Percentiles rank a stretch among this genome's conserved stretches.
Evolutionary conservation across 2,888 invertebrate species (phyloP).

Genomic region (Cantharis rufa): DNA sequence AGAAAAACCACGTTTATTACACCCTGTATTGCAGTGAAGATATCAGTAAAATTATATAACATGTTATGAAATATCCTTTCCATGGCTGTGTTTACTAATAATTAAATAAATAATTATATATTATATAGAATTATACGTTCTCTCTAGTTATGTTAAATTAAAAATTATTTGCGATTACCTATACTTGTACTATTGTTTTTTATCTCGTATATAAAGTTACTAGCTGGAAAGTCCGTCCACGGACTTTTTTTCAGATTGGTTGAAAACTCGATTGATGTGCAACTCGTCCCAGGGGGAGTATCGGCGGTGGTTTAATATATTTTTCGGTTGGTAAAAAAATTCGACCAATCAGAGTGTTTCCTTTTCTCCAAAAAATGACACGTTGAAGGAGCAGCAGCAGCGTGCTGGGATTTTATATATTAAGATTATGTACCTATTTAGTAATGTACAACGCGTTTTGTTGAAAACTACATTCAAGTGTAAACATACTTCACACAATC

Average conservation of each 20-base stretch:
- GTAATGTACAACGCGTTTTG: not conserved
- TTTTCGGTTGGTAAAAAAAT: too few species aligned
- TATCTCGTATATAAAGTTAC: constrained; percentile 2
- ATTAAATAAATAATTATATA: constrained; percentile 14
- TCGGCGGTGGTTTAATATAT: too few species aligned
- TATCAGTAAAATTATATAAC: constrained; percentile 15
- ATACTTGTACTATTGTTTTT: not conserved
- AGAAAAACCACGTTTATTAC: not conserved
- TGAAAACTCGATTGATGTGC: too few species aligned
- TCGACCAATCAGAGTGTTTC: too few species aligned
- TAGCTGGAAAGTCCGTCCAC: too few species aligned
- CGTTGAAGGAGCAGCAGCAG: too few species aligned
- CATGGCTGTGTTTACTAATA: constrained; percentile 19
- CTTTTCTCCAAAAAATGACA: too few species aligned
- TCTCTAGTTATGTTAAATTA: constrained; percentile 16
- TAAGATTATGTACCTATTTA: not conserved
- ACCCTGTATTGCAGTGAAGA: constrained; percentile 18
- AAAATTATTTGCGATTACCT: constrained; percentile 18
- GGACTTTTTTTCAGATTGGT: too few species aligned
- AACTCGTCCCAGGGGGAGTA: too few species aligned
- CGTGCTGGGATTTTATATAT: too few species aligned
- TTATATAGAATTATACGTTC: not conserved
- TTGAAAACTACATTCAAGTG: not conserved
- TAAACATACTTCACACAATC: not conserved
- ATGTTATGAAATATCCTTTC: constrained; percentile 26